Conservation (phyloP, 2,113 vertebrate genomes). For the Hyla sarda region DNA sequence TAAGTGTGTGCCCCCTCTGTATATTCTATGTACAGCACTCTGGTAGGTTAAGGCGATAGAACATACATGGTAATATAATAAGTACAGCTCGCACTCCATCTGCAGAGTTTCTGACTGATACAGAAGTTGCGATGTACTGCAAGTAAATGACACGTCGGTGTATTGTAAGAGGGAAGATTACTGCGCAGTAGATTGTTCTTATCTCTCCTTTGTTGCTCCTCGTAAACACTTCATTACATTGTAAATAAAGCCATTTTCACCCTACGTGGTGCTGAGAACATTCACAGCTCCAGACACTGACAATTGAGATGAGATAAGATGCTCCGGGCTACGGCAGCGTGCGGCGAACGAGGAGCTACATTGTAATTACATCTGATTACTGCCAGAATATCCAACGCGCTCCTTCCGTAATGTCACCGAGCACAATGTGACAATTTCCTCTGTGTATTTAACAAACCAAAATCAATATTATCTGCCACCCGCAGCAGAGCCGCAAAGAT, state of each 20-base stretch:
- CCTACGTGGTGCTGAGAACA: constrained; percentile 39
- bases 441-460: not conserved
- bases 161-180: not conserved
- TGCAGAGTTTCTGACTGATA: too few relatives aligned
- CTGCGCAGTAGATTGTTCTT: not conserved
- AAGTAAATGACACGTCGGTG: not conserved
- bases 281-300: constrained; percentile 19
- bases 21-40: too few relatives aligned
- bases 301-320: constrained; percentile 46
- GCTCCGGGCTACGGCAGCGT: constrained; percentile 6
- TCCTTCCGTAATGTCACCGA: not conserved
- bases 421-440: not conserved
- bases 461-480: constrained; percentile 1
- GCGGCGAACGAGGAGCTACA: not conserved
- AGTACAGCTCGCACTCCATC: too few relatives aligned
- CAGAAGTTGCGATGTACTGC: not conserved
- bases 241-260: constrained; percentile 53
- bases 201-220: constrained; percentile 52
- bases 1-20: too few relatives aligned
- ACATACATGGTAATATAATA: too few relatives aligned
- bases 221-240: constrained; percentile 55
- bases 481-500: not conserved
- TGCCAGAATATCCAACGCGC: not conserved
- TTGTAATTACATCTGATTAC: constrained; percentile 54
- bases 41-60: too few relatives aligned